A percentile compares a stretch with the other conserved stretches of the same genome.
phyloP scores from a whole-genome alignment of 53 echinoderm and acorn worm genomes.

The Zoroaster sp. region DNA sequence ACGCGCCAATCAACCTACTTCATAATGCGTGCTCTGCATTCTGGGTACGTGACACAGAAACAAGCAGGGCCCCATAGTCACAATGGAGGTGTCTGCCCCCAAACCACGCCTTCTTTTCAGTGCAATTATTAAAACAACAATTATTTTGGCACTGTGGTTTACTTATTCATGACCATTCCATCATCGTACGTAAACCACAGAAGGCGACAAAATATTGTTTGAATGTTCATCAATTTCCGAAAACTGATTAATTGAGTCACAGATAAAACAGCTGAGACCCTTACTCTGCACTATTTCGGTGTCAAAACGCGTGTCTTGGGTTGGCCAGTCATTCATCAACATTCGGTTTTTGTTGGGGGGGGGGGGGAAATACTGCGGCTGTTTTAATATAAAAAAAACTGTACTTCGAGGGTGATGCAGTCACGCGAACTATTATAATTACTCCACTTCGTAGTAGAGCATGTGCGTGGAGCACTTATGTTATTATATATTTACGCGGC shows the following conservation, averaged over 20 bases:
- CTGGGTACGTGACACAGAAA: too few species aligned
- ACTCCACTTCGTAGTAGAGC: too few species aligned
- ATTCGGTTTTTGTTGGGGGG: not conserved
- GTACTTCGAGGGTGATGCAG: not conserved
- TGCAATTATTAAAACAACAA: too few species aligned
- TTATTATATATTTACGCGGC: too few species aligned
- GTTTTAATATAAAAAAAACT: not conserved
- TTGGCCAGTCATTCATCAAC: conserved; percentile 7
- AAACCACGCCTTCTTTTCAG: too few species aligned
- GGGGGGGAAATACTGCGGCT: not conserved
- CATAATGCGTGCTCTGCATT: too few species aligned
- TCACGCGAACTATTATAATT: not conserved
- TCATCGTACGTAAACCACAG: not conserved
- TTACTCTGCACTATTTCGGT: not conserved
- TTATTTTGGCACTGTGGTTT: not conserved
- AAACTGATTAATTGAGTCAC: not conserved
- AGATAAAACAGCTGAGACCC: not conserved
- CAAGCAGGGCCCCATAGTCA: too few species aligned
- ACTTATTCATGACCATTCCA: not conserved
- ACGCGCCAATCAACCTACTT: too few species aligned
- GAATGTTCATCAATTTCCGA: not conserved
- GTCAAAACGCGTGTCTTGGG: conserved; percentile 34
- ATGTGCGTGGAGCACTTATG: too few species aligned
- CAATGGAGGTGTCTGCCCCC: too few species aligned
- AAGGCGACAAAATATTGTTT: not conserved